Conservation (phyloP, 2,113 vertebrate species). For the Solea solea region DNA sequence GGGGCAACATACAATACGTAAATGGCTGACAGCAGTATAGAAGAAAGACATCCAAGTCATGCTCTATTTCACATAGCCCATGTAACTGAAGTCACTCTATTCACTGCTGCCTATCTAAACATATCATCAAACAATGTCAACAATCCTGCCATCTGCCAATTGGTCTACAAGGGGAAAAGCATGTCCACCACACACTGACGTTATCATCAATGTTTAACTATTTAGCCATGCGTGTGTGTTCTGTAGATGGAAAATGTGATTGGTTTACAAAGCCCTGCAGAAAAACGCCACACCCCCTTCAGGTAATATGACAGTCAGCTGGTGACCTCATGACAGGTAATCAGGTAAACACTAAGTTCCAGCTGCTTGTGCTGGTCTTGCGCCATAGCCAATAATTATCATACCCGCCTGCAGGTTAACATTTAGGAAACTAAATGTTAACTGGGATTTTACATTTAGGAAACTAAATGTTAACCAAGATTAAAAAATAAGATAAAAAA, state of each 20-base stretch:
- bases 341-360: constrained; percentile 45
- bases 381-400: constrained; percentile 26
- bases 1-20: constrained; percentile 16
- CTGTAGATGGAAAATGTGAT: not conserved
- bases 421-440: not conserved
- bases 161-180: constrained; percentile 6
- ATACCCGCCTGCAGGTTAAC: not conserved
- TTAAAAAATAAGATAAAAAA: not conserved
- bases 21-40: constrained; percentile 29
- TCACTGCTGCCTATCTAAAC: constrained; percentile 43
- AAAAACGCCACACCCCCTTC: constrained; percentile 37
- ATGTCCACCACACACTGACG: not conserved
- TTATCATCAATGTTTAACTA: not conserved
- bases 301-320: constrained; percentile 72
- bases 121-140: constrained; percentile 61
- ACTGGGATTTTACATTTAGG: not conserved
- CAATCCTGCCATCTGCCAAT: constrained; percentile 41
- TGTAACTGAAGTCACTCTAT: constrained; percentile 55
- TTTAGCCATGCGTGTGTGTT: not conserved
- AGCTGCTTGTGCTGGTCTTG: constrained; percentile 11
- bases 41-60: constrained; percentile 41
- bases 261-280: constrained; percentile 12
- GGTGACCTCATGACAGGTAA: constrained; percentile 61
- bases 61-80: constrained; percentile 45
- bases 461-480: not conserved